Base-by-base conservation (phyloP, 2,113 vertebrate species). In the Neotoma lepida region DNA sequence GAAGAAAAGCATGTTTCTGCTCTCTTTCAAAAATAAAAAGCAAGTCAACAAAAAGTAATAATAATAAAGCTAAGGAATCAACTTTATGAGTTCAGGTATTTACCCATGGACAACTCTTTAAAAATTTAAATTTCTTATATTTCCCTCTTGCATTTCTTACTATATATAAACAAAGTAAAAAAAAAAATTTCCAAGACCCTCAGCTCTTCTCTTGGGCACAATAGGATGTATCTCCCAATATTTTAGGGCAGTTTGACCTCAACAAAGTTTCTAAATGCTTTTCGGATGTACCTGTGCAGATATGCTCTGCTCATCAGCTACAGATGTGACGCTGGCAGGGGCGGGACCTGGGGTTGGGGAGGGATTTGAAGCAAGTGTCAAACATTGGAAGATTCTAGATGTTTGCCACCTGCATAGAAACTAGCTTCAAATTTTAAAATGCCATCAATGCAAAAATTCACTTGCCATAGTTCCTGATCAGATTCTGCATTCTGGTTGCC, bases 401-500 rank as follows among this genome's bases (percentile, higher is more conserved):
- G n/a, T 84, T 92, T 35, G 17, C 35, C 18, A 8, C 35, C 26
- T 30, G 33, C 56, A 86, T 33, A 84, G 61, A 92, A 95, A 88
- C 51, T 90, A 18, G 41, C n/a, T 13, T 93, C 68, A 90, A 66
- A 12, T 81, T 1, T 26, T 12, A 39, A 20, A 15, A 64, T 54
- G 9, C 3, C 70, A 28, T 22, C 73, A 64, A 18, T 49, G 70
- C 56, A 93, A 70, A 89, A 85, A n/a, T 91, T 58, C 39, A 76
- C 44, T 61, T 92, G 89, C 73, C 20, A 26, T 22, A n/a, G 70
- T 91, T 97, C 95, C 92, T 95, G 70, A 77, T 96, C 22, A 35
- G 90, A 97, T 49, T 88, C 94, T 87, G 93, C 95, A 93, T 97
- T 49, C 5, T 94, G 95, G 98, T 98, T 97, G 97, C 98, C 97